Conservation (phyloP, 2,797 vertebrate species). For the Mormyrops attenuatus region DNA sequence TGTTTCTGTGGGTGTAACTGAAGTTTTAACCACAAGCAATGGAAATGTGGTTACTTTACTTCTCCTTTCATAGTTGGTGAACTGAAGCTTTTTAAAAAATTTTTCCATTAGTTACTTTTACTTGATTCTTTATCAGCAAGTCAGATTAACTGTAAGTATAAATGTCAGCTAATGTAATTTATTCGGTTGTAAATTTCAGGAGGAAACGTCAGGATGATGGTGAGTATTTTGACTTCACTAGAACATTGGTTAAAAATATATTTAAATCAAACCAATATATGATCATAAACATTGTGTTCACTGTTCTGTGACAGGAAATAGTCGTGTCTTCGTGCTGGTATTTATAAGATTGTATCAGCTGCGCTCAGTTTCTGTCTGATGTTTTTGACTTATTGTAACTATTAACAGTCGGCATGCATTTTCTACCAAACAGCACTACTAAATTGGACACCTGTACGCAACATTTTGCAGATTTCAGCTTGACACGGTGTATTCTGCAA, state of each 20-base stretch:
- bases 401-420: background rate
- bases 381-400: background rate
- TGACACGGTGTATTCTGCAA: background rate
- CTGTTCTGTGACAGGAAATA: background rate
- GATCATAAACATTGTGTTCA: background rate
- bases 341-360: background rate
- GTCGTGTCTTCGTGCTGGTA: background rate
- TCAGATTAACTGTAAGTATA: background rate
- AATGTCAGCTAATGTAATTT: background rate
- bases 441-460: background rate
- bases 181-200: slow-evolving; percentile 7
- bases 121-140: background rate
- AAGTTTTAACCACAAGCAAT: background rate
- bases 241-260: background rate
- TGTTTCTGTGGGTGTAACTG: background rate
- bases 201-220: slow-evolving; percentile 2
- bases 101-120: background rate
- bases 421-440: background rate
- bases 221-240: background rate
- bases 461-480: background rate
- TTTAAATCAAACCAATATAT: background rate
- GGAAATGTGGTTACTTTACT: background rate
- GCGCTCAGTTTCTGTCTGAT: background rate
- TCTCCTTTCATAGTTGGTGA: background rate
- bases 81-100: background rate